A percentile compares a stretch with the other conserved stretches of the same genome.
These are phyloP conservation scores for Amphilophus citrinellus DNA, from an alignment of 2,113 vertebrate genomes.

Conservation along the genomic window DNA sequence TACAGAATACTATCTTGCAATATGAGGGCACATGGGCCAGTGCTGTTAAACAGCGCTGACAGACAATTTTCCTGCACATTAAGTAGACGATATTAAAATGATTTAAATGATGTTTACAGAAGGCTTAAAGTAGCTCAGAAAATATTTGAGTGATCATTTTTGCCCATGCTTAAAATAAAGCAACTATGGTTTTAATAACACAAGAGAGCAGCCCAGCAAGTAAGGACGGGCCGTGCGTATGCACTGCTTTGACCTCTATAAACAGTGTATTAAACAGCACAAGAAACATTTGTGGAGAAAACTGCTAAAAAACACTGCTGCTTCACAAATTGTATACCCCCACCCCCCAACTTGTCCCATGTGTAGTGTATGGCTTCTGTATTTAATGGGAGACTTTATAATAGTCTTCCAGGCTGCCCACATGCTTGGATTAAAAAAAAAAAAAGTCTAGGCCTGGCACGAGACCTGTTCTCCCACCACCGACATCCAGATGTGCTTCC, in stretches of 20 bases:
- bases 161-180: neutral
- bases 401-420: slow-evolving; percentile 29
- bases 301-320: slow-evolving; percentile 15
- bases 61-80: neutral
- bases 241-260: rapidly evolving
- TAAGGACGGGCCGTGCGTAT: neutral
- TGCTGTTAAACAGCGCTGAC: neutral
- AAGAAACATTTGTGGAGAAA: slow-evolving; percentile 39
- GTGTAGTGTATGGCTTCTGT: neutral
- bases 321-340: slow-evolving; percentile 8
- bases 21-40: neutral
- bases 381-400: slow-evolving; percentile 23
- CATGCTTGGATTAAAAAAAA: neutral
- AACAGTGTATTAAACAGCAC: neutral
- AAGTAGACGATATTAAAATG: neutral
- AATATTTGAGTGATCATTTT: neutral
- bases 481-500: slow-evolving; percentile 61
- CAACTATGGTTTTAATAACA: slow-evolving; percentile 2
- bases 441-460: slow-evolving; percentile 27
- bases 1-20: neutral
- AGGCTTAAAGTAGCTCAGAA: neutral
- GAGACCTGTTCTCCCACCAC: slow-evolving; percentile 27
- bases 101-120: neutral
- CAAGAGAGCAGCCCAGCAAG: neutral
- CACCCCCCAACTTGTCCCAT: neutral